Evolutionary conservation across 2,888 invertebrate genomes (phyloP), one percentile per base, ranked within the genome.

Genomic region (Acanthosepion pharaonis): DNA sequence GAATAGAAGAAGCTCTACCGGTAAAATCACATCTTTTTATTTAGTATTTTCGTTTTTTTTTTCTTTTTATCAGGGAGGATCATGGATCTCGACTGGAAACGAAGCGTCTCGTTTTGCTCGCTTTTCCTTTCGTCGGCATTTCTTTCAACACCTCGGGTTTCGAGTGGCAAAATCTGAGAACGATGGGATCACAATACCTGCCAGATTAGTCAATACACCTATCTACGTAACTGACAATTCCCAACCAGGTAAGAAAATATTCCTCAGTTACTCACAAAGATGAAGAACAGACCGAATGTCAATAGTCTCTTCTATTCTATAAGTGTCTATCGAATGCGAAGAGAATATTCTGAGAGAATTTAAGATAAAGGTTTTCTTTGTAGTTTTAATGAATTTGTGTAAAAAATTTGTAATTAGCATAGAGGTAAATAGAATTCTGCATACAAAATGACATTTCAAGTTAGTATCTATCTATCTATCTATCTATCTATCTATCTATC

Each of bases 141-240:
- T 97, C 95, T 96, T 97, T 94, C 97, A 97, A 94, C 97, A 97
- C 95, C 96, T 96, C 93, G 97, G 97, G 9, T 97, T 97, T 96
- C 96, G 97, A 25, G 28, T 97, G n/a, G 97, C 96, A n/a, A 95
- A 96, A 59, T 95, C 95, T 53, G 91, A 96, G 49, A 15, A 92
- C 9, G 8, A 3, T 0, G 28, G 95, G 28, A 93, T 95, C 11
- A 93, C 95, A 6, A 95, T 97, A 18, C 97, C 97, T 42, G 96
- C 96, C 8, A 95, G 96, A 53, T 59, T 96, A 15, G 95, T 97
- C 28, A 95, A 95, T 48, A 96, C 96, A 5, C 95, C 96, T 33
- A 96, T 97, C 6, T 97, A 96, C 95, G 96, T 97, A 3, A 95
- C 96, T 15, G 97, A 96, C 11, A 91, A 95, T 93, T 96, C 96